These are phyloP conservation scores for Halictus rubicundus DNA, from an alignment of 1,140 invertebrate genomes.

Conservation along the genomic window DNA sequence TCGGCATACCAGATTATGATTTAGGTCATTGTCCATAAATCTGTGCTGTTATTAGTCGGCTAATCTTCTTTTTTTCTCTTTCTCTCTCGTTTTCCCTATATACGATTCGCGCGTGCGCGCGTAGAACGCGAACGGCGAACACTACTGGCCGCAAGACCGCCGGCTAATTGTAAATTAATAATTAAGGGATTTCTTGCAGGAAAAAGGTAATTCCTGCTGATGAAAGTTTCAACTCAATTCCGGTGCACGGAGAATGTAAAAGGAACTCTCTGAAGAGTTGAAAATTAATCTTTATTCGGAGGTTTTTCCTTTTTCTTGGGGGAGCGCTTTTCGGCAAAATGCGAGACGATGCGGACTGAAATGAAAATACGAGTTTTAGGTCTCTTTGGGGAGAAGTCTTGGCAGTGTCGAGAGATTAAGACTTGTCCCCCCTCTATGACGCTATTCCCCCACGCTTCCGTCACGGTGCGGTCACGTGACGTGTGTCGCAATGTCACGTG, in stretches of 20 bases:
- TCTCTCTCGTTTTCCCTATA: background rate
- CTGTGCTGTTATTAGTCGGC: background rate
- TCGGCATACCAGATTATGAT: slow-evolving; percentile 42
- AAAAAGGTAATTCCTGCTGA: background rate
- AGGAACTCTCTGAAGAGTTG: background rate
- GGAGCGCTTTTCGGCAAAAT: no score
- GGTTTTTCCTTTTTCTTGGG: no score
- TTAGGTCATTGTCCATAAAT: slow-evolving; percentile 38
- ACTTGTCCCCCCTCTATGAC: no score
- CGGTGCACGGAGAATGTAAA: no score
- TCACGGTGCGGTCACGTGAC: no score
- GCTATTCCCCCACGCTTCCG: no score
- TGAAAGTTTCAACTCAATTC: background rate
- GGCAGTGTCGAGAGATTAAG: no score
- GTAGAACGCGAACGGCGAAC: background rate
- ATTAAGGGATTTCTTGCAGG: background rate
- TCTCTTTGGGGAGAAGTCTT: no score
- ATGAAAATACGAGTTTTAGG: no score
- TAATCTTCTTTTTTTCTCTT: background rate
- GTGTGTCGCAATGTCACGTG: no score
- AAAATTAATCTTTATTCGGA: no score
- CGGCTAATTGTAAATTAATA: background rate
- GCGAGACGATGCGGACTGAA: no score
- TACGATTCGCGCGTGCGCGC: background rate
- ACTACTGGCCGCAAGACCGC: background rate